These are phyloP conservation scores for Stomorhina lunata DNA, from an alignment of 2,888 invertebrate species.

Conservation along the genomic window DNA sequence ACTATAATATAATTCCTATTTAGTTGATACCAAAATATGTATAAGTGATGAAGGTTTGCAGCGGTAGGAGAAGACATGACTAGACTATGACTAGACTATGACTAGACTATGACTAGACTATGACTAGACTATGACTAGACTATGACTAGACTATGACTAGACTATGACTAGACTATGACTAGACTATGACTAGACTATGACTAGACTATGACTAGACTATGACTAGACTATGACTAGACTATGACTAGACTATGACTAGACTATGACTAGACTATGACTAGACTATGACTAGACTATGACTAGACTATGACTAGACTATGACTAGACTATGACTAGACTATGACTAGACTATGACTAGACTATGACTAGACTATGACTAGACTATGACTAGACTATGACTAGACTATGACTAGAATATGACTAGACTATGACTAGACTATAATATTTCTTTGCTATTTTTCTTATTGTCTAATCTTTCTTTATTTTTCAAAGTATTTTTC, in stretches of 20 bases:
- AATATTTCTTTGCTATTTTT: neutral
- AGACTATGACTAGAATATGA: neutral
- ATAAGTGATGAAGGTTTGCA: too few relatives aligned
- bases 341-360: neutral
- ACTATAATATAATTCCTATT: too few relatives aligned
- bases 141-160: neutral
- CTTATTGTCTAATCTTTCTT: neutral
- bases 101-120: neutral
- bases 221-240: neutral
- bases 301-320: neutral
- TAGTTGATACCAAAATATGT: too few relatives aligned
- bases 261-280: neutral
- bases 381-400: neutral
- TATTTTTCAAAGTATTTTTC: neutral
- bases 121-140: neutral
- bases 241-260: neutral
- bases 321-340: neutral
- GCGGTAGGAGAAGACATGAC: too few relatives aligned
- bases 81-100: neutral
- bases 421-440: neutral
- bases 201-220: neutral
- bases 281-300: neutral
- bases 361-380: neutral
- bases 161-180: neutral
- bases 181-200: neutral